Base-by-base conservation (phyloP, 1,140 invertebrate species). In the Tribolium madens region DNA sequence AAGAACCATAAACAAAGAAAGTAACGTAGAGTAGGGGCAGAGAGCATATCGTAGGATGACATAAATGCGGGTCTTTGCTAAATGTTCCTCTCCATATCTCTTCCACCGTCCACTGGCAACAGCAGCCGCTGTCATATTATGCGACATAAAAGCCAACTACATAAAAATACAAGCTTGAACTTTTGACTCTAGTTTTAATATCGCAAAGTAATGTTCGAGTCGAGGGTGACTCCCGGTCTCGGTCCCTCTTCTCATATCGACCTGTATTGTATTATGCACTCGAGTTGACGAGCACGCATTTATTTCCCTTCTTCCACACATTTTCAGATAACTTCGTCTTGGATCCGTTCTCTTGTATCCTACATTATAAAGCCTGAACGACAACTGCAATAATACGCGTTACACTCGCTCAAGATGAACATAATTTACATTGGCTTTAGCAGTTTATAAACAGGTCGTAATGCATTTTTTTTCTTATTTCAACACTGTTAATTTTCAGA, bases 261-360 rank as follows among this genome's bases (percentile, higher is more conserved):
- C 70, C 50, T 52, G 70, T 72, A 72, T 72, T 72, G 70, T 72
- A 72, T 72, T 72, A 72, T 72, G 70, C 70, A 72, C 70, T 72
- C 70, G 70, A 72, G 70, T 72, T 72, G 70, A 72, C 70, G 70
- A 72, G 70, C 46, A 18, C 47, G 50, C 70, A 52, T 72, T 52
- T 72, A 72, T 72, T 52, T 52, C 70, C 13, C 50, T 72, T 72
- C 50, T 48, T 72, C 50, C 46, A 33, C 50, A 52, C 70, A 31
- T 47, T 50, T 71, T 47, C 68, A 48, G 68, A 47, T 71, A 50
- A 21, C 47, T 47, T 47, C 47, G 14, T 13, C 31, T n/a, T 18
- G 26, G 21, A 52, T 72, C 47, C n/a, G 13, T n/a, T n/a, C 9
- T 15, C 50, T 50, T 47, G 15, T 50, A 26, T 12, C 70, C 6